A percentile compares a stretch with the other conserved stretches of the same genome.
These are phyloP conservation scores for Hafferia zeledoni DNA, from an alignment of 2,797 vertebrate genomes.

Conservation along the genomic window DNA sequence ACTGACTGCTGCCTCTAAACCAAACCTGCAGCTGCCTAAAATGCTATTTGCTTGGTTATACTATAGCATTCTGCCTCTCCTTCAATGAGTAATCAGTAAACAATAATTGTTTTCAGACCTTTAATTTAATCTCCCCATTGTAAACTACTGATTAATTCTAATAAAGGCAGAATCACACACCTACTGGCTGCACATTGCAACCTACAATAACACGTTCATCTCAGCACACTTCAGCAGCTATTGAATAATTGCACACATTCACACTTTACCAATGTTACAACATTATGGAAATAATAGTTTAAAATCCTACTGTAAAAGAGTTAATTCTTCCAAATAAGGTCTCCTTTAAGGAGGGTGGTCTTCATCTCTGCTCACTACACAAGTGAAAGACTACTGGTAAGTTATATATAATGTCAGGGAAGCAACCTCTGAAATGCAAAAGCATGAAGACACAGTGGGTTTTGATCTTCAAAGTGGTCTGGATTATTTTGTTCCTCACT, in stretches of 20 bases:
- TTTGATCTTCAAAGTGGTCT: neutral
- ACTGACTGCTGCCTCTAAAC: neutral
- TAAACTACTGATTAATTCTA: slow-evolving; percentile 9
- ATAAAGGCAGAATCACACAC: slow-evolving; percentile 1
- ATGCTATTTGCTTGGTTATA: neutral
- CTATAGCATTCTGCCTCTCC: neutral
- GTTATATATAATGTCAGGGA: neutral
- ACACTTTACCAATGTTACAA: neutral
- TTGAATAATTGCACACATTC: neutral
- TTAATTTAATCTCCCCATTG: neutral
- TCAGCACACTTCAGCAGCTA: neutral
- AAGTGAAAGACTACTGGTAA: neutral
- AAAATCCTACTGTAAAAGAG: neutral
- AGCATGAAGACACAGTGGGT: neutral
- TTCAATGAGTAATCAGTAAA: slow-evolving; percentile 8
- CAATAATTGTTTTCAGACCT: neutral
- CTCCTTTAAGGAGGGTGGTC: neutral
- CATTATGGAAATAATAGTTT: neutral
- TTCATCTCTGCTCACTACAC: neutral
- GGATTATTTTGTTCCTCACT: neutral
- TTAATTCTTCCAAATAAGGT: neutral
- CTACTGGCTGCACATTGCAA: neutral
- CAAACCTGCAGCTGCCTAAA: neutral
- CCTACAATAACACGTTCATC: neutral
- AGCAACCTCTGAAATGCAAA: neutral